Evolutionary conservation across 1,140 invertebrate species (phyloP), one percentile per base, ranked within the genome.

Genomic region (Sipha flava): DNA sequence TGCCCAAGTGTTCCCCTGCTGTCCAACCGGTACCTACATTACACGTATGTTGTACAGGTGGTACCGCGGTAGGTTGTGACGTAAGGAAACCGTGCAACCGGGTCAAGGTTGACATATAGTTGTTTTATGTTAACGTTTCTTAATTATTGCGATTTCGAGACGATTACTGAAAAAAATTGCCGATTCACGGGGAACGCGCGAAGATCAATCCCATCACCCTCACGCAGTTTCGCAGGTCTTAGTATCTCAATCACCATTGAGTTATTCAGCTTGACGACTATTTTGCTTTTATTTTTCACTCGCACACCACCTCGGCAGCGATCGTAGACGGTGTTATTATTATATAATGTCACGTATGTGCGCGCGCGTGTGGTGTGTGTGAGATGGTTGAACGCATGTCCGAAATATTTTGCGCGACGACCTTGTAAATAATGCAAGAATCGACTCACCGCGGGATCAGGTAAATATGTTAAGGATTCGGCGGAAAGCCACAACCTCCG

Each of bases 71-170:
- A 23, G 0, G 4, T 26, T 16, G 29, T 75, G 72, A 75, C 37
- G 72, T 75, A 75, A 75, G 72, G 37, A 43, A 21, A 18, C 49
- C 72, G n/a, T 23, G 54, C 9, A 75, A 52, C 9, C 31, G 29
- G 72, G 72, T 75, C 72, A 75, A 75, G 72, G 72, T 75, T 75
- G 45, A 29, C 12, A 68, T 68, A 10, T n/a, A 49, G n/a, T 52
- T 26, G 21, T 29, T 54, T 52, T 57, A 75, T 31, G 31, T 49
- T 66, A 26, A 21, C 21, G 43, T 73, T 73, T 34, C 72, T 54
- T 75, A 47, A 75, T 75, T n/a, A n/a, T n/a, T 75, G 37, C 31
- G 29, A 52, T 75, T 54, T 75, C 72, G 31, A 75, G 45, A 43
- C 9, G 37, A 66, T 66, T 43, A 37, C 37, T 66, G 3, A 66